Percentiles rank a stretch among this genome's conserved stretches.
Evolutionary conservation across 2,888 invertebrate genomes (phyloP).

Genomic region (Caenorhabditis uteleia): DNA sequence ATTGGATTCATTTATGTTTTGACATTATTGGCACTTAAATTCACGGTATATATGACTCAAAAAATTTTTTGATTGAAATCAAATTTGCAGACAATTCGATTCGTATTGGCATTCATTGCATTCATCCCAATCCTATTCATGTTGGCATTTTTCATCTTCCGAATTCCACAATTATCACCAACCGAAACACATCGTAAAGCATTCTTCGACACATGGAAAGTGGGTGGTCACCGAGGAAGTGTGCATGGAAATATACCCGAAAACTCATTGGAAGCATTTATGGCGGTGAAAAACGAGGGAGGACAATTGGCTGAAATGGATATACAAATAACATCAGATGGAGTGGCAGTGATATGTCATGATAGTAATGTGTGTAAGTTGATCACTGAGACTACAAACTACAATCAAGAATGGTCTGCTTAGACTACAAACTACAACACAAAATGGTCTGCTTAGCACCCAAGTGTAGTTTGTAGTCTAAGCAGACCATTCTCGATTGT

Average conservation of each 20-base stretch:
- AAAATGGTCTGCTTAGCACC: no score
- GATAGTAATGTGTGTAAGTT: constrained; percentile 27
- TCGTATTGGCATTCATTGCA: constrained; percentile 12
- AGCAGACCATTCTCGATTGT: no score
- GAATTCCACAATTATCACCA: constrained; percentile 20
- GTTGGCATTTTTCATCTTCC: constrained; percentile 29
- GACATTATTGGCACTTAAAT: constrained; percentile 29
- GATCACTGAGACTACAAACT: no score
- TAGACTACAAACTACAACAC: no score
- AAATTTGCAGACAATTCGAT: constrained; percentile 19
- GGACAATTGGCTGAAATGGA: constrained; percentile 40
- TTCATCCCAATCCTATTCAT: constrained; percentile 18
- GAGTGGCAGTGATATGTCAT: constrained; percentile 34
- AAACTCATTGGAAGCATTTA: constrained; percentile 30
- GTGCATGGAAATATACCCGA: constrained; percentile 26
- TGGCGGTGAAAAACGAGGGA: constrained; percentile 31
- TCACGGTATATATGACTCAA: no score
- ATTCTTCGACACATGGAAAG: constrained; percentile 26
- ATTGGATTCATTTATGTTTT: constrained; percentile 17
- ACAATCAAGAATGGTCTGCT: no score
- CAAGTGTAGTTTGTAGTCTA: no score
- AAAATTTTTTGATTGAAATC: no score
- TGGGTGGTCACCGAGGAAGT: constrained; percentile 38
- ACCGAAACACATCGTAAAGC: constrained; percentile 2
- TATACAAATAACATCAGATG: constrained; percentile 31